phyloP scores from a whole-genome alignment of 1,140 invertebrate genomes.

The Sycophaga agraensis region DNA sequence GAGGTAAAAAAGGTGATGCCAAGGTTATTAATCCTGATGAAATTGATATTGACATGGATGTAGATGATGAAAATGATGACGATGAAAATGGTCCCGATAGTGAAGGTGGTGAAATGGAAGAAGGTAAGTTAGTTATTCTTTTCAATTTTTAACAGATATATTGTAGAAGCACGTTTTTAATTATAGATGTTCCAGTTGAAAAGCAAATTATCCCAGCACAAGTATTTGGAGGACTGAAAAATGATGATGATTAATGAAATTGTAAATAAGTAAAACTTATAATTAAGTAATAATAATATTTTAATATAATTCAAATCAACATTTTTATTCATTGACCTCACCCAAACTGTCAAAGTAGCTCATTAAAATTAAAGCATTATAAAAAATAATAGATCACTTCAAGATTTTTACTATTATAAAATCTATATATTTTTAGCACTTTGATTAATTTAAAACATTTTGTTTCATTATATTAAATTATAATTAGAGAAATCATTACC shows the following conservation, averaged over 20 bases:
- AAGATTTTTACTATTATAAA: background rate
- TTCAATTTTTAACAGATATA: constrained; percentile 25
- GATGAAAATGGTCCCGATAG: constrained; percentile 44
- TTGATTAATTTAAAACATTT: constrained; percentile 8
- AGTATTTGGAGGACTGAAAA: constrained; percentile 80
- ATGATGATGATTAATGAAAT: constrained; percentile 33
- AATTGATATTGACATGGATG: constrained; percentile 83
- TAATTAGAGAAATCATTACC: no score
- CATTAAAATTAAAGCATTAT: no score
- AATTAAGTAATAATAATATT: constrained; percentile 7
- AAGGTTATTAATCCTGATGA: constrained; percentile 89
- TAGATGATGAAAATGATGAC: constrained; percentile 67
- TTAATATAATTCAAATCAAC: constrained; percentile 21
- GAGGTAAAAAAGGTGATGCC: constrained; percentile 67
- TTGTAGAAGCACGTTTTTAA: background rate
- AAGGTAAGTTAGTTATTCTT: background rate
- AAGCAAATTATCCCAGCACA: constrained; percentile 79
- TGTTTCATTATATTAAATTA: no score
- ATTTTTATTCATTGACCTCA: no score
- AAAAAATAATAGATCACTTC: no score
- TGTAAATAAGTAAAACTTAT: constrained; percentile 18
- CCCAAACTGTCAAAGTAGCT: no score
- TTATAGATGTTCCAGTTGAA: constrained; percentile 70
- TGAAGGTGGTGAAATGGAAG: constrained; percentile 19
- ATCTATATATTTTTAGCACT: background rate